Conservation (phyloP, 2,888 invertebrate genomes). For the Alentia gelatinosa region DNA sequence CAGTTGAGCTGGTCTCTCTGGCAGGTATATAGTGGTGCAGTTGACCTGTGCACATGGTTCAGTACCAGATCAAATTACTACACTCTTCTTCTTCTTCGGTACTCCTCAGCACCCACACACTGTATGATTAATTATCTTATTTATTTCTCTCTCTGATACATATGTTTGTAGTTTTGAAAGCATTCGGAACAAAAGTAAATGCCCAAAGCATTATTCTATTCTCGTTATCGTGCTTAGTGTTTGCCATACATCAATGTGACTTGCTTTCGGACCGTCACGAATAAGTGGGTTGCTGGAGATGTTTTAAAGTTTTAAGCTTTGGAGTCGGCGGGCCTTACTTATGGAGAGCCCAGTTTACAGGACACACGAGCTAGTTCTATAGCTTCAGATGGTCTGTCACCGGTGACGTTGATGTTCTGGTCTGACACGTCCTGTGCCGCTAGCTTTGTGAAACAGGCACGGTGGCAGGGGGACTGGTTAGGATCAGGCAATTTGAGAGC, state of each 20-base stretch:
- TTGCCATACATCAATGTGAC: not conserved
- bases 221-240: not conserved
- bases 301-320: not conserved
- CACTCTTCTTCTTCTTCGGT: not conserved
- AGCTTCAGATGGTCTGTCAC: not conserved
- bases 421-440: not conserved
- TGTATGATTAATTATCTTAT: not conserved
- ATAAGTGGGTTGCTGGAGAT: not conserved
- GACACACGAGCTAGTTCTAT: not conserved
- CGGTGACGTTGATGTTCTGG: not conserved
- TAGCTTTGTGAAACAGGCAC: not conserved
- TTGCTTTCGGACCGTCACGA: not conserved
- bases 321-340: too few species aligned
- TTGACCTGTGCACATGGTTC: not conserved
- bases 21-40: not conserved
- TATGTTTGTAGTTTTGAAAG: not conserved
- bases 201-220: not conserved
- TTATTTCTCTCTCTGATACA: not conserved
- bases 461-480: not conserved
- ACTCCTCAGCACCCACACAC: not conserved
- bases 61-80: not conserved
- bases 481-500: not conserved
- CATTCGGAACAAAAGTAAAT: not conserved
- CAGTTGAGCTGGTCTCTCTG: conserved; percentile 35
- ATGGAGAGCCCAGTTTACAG: too few species aligned